Base-by-base conservation (phyloP, 2,797 vertebrate genomes). In the Malacoctenus gilli region DNA sequence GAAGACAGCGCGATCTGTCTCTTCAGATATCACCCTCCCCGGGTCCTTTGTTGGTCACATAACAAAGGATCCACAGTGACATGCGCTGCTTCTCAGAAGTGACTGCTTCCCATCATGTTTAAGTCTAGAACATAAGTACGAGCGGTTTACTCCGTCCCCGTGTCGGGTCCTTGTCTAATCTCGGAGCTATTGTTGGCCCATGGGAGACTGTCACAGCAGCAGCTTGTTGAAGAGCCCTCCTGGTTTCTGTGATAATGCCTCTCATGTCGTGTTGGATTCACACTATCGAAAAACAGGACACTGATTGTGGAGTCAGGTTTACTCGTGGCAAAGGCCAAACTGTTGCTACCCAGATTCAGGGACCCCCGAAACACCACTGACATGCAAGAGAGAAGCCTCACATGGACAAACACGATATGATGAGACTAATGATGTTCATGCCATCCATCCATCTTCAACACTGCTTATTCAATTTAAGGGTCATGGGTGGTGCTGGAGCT, bases 161-260 rank as follows among this genome's bases (percentile, higher is more conserved):
- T 75, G 50, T 66, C 46, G 14, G 55, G 49, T 75, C 77, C 79
- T 81, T 85, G 81, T 84, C 82, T 87, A 80, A 87, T 85, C 80
- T 82, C 34, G 5, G 60, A 51, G 75, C 77, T 83, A 84, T 75
- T 84, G 77, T 84, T 85, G 79, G 79, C 63, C 60, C 68, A 47
- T 44, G 65, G 85, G 69, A 79, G 72, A 78, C 76, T 65, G 75
- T 72, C 72, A 76, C 67, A 75, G 71, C 36, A 16, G 73, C 79
- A 74, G 84, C 72, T 80, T 36, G 52, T 50, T 86, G 68, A 87
- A 90, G 86, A 78, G 84, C 59, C 74, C 75, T 87, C 68, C 63
- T 74, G 59, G 11, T 79, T 57, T 83, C 68, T 70, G 74, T 56
- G 79, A 89, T 87, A 85, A 75, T 63, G 58, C 64, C 62, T 80